Base-by-base conservation (phyloP, 2,797 vertebrate species). In the Pogonophryne albipinna region DNA sequence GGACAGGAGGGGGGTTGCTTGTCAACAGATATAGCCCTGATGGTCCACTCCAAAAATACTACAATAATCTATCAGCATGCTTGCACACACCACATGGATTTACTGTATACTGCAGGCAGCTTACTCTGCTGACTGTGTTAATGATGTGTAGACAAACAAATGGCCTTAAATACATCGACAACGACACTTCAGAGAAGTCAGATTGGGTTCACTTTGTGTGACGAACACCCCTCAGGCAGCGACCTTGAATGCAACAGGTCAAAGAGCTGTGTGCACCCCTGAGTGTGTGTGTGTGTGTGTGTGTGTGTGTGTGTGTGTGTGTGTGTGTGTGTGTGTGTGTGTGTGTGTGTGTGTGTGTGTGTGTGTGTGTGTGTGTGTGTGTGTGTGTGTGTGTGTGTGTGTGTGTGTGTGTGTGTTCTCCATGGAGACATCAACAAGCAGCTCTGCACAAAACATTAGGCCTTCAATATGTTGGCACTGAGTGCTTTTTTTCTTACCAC, bases 121-220 rank as follows among this genome's bases (percentile, higher is more conserved):
- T 17, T n/a, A 52, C 45, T 13, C 57, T 49, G 12, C 34, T 52
- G 64, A 60, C 66, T 6, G 4, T 69, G 76, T 63, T 79, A 70
- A 76, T 23, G 68, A 76, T 23, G 68, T 56, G 15, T 23, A 62
- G 59, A 72, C 64, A 78, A 65, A 42, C 19, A 70, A 71, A 71
- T 51, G 53, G 31, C 10, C 23, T 16, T 16, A 52, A 41, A 59
- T 38, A 52, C 51, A n/a, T n/a, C n/a, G 82, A 87, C 60, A 47
- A 20, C 3, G 11, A 70, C 53, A 65, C 66, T 69, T 79, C 73
- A 65, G 58, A 76, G 50, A 74, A 56, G 84, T 86, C 61, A 84
- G 81, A 82, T 79, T 86, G 52, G 47, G 78, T 85, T 80, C 69
- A 53, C 74, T 80, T 69, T 60, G 68, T 50, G 73, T 50, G 72